Evolutionary conservation across 1,140 invertebrate species (phyloP).

Genomic region (Atopsyche davidsoni): DNA sequence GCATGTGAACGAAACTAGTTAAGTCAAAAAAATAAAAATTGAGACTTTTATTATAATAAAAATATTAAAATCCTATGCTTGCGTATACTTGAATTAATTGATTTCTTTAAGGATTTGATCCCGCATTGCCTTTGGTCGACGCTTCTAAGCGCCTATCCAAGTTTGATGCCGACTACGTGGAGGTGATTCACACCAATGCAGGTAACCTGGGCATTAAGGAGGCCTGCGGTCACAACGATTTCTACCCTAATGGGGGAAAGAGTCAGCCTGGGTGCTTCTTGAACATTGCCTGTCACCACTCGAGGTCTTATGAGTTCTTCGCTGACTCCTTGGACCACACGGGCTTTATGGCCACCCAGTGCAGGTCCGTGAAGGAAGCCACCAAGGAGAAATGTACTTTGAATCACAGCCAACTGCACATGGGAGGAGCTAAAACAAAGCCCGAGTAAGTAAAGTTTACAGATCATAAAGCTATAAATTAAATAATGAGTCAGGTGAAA

Average conservation of each 20-base stretch:
- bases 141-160: slow-evolving; percentile 32
- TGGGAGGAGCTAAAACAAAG: slow-evolving; percentile 33
- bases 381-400: slow-evolving; percentile 31
- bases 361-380: slow-evolving; percentile 33
- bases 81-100: slow-evolving; percentile 3
- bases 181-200: slow-evolving; percentile 60
- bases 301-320: slow-evolving; percentile 45
- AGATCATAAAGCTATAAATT: too few species aligned
- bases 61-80: neutral
- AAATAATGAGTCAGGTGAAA: too few species aligned
- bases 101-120: slow-evolving; percentile 40
- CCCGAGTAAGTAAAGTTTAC: slow-evolving; percentile 18
- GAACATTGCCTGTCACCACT: slow-evolving; percentile 40
- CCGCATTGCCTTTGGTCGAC: slow-evolving; percentile 40
- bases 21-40: too few species aligned
- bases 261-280: slow-evolving; percentile 54
- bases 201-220: slow-evolving; percentile 49
- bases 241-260: slow-evolving; percentile 54
- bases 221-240: slow-evolving; percentile 53
- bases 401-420: slow-evolving; percentile 32
- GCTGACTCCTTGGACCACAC: slow-evolving; percentile 40
- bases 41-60: too few species aligned
- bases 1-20: too few species aligned
- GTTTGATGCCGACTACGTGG: slow-evolving; percentile 54
- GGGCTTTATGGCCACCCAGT: slow-evolving; percentile 35